A percentile compares a stretch with the other conserved stretches of the same genome.
Conservation (phyloP, 2,888 invertebrate genomes). For the Pollenia griseotomentosa region DNA sequence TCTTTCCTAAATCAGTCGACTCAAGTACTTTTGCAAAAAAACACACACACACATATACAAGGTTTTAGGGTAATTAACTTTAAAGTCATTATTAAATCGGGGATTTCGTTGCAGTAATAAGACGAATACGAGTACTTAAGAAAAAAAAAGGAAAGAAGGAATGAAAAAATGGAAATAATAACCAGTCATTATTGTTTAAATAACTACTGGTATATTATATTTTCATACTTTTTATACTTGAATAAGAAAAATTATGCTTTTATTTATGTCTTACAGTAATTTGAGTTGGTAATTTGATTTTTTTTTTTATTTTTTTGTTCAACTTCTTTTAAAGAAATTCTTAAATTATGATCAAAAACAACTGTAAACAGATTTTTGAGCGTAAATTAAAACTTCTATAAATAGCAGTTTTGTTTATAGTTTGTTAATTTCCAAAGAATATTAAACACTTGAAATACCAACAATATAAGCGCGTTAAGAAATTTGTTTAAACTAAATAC, state of each 20-base stretch:
- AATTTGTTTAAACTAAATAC: slow-evolving; percentile 20
- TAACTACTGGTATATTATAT: slow-evolving; percentile 17
- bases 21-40: slow-evolving; percentile 25
- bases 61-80: slow-evolving; percentile 50
- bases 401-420: slow-evolving; percentile 13
- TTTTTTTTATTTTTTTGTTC: neutral
- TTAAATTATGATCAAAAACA: slow-evolving; percentile 6
- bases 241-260: neutral
- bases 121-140: neutral
- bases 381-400: neutral
- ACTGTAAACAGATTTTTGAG: slow-evolving; percentile 4
- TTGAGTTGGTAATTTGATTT: slow-evolving; percentile 52
- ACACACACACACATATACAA: neutral
- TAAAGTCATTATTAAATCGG: slow-evolving; percentile 28
- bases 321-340: neutral
- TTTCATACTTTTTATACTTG: neutral
- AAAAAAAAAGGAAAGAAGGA: neutral
- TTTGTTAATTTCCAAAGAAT: slow-evolving; percentile 1
- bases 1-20: neutral
- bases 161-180: slow-evolving; percentile 25
- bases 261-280: slow-evolving; percentile 52
- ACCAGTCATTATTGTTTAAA: slow-evolving; percentile 15
- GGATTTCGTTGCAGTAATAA: neutral
- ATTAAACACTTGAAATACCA: slow-evolving; percentile 11
- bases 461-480: slow-evolving; percentile 22